Conservation (phyloP, 2,888 invertebrate species). For the Ochropleura plecta region DNA sequence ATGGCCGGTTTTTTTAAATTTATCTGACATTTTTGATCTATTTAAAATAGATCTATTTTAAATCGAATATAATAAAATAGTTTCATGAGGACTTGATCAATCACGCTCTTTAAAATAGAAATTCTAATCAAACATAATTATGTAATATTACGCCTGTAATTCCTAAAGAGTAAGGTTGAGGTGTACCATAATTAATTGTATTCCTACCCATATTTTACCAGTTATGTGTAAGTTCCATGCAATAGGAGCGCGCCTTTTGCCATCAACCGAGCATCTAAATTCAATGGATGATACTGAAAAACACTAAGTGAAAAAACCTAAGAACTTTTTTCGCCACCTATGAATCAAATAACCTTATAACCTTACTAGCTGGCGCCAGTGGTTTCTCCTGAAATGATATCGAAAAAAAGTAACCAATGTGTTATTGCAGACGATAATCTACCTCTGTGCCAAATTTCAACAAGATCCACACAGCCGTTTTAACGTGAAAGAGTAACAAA, state of each 20-base stretch:
- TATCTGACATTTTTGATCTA: not conserved
- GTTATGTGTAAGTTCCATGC: not conserved
- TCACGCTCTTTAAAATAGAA: not conserved
- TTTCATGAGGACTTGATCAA: not conserved
- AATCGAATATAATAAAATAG: too few species aligned
- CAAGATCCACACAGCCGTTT: too few species aligned
- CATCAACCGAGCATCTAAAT: not conserved
- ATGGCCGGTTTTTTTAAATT: not conserved
- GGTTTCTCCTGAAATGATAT: too few species aligned
- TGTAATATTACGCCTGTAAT: not conserved
- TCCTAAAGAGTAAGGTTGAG: not conserved
- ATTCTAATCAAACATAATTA: not conserved
- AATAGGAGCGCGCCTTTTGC: not conserved
- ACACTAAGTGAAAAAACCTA: not conserved
- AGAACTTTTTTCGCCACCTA: not conserved
- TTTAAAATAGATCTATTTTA: too few species aligned
- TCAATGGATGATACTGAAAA: not conserved
- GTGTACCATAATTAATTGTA: not conserved
- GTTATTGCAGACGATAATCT: too few species aligned
- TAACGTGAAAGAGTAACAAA: too few species aligned
- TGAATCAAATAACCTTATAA: not conserved
- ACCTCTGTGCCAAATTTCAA: too few species aligned
- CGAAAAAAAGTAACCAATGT: too few species aligned
- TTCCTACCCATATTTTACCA: not conserved
- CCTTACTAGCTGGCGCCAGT: too few species aligned